Conservation (phyloP, 2,113 vertebrate genomes). For the Psophia crepitans region DNA sequence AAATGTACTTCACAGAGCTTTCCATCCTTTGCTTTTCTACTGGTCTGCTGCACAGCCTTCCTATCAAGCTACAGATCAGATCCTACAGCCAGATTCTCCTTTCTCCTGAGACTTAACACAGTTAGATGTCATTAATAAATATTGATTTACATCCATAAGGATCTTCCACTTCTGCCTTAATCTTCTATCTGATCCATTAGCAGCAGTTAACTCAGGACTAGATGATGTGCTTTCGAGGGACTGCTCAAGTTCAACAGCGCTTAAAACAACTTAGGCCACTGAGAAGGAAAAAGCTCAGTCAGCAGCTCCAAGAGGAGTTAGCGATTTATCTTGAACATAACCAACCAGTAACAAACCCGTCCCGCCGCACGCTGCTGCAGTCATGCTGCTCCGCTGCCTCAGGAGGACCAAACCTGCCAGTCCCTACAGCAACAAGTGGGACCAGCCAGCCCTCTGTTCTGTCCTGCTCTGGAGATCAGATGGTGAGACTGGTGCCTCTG, state of each 20-base stretch:
- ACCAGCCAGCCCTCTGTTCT: not conserved
- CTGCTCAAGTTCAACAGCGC: not conserved
- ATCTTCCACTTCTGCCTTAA: not conserved
- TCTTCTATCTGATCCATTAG: not conserved
- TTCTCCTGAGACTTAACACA: not conserved
- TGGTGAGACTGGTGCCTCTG: not conserved
- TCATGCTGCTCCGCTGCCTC: not conserved
- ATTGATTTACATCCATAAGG: not conserved
- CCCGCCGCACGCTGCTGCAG: no score
- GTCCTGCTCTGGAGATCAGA: rapidly evolving
- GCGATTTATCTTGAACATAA: not conserved
- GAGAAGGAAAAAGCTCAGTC: not conserved
- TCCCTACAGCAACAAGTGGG: not conserved
- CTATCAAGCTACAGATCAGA: not conserved
- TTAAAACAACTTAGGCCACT: not conserved
- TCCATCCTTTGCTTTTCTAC: not conserved
- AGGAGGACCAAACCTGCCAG: not conserved
- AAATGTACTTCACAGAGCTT: not conserved
- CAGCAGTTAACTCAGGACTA: not conserved
- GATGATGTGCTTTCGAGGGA: rapidly evolving
- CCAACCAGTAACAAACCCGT: not conserved
- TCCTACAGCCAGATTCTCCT: not conserved
- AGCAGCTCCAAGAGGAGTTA: not conserved
- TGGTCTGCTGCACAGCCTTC: not conserved
- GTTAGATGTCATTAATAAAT: not conserved